Evolutionary conservation across 2,797 vertebrate genomes (phyloP).

Genomic region (Etheostoma perlongum): DNA sequence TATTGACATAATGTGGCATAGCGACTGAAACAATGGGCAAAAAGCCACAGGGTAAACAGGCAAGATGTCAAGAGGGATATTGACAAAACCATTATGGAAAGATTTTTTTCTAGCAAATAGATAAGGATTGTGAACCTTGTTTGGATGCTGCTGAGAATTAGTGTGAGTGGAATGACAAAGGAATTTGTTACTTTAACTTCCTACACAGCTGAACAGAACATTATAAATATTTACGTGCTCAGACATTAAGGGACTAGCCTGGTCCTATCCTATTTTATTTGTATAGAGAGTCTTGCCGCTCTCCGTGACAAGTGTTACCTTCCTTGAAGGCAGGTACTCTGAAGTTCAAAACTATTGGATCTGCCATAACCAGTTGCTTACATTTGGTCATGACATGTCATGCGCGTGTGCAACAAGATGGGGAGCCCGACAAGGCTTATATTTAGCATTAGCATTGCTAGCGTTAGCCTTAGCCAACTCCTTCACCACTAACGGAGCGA

Average conservation of each 20-base stretch:
- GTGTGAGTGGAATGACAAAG: slow-evolving; percentile 19
- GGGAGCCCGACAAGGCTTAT: too few relatives aligned
- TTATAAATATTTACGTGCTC: slow-evolving; percentile 12
- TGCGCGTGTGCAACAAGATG: too few relatives aligned
- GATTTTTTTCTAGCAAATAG: slow-evolving; percentile 26
- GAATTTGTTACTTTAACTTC: slow-evolving; percentile 28
- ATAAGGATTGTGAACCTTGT: slow-evolving; percentile 26
- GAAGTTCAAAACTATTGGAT: too few relatives aligned
- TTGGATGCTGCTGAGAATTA: slow-evolving; percentile 10
- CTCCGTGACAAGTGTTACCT: too few relatives aligned
- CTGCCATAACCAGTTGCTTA: too few relatives aligned
- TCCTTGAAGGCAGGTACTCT: too few relatives aligned
- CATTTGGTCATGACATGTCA: too few relatives aligned
- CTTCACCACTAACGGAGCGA: too few relatives aligned
- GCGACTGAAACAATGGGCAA: slow-evolving; percentile 16
- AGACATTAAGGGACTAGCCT: neutral
- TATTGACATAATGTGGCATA: slow-evolving; percentile 50
- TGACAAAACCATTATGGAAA: slow-evolving; percentile 41
- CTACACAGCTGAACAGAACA: slow-evolving; percentile 23
- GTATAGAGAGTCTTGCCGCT: too few relatives aligned
- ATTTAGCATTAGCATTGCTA: too few relatives aligned
- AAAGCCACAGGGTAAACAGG: slow-evolving; percentile 34
- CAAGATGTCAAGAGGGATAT: slow-evolving; percentile 42
- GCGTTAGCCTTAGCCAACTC: too few relatives aligned
- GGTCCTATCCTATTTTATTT: too few relatives aligned